phyloP scores from a whole-genome alignment of 2,113 vertebrate species.

The Semnornis frantzii region DNA sequence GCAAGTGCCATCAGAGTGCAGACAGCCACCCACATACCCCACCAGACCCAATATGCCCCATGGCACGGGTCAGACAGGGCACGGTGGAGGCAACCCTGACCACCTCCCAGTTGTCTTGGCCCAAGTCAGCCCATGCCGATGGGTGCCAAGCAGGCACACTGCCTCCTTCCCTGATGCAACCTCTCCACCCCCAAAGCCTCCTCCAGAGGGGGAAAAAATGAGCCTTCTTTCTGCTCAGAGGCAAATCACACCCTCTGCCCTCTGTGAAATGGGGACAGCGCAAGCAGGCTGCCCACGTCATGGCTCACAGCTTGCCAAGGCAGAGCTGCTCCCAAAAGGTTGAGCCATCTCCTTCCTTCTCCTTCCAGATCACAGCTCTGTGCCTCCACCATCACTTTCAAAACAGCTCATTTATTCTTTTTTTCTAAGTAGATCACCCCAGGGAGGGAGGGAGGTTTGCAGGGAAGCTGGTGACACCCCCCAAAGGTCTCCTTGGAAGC shows the following conservation, averaged over 20 bases:
- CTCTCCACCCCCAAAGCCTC: neutral
- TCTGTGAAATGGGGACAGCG: neutral
- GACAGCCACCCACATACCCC: neutral
- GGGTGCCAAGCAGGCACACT: neutral
- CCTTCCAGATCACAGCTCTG: neutral
- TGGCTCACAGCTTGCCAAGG: neutral
- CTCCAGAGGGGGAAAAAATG: neutral
- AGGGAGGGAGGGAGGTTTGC: neutral
- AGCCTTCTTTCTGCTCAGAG: neutral
- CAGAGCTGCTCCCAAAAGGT: neutral
- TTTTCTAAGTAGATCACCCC: rapidly evolving
- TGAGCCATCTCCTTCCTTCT: neutral
- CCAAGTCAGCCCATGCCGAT: neutral
- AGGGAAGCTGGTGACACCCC: neutral
- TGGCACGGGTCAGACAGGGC: neutral
- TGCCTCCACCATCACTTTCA: rapidly evolving
- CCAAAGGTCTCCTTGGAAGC: neutral
- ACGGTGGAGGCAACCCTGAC: rapidly evolving
- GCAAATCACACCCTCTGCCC: neutral
- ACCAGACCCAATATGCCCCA: neutral
- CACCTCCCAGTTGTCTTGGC: neutral
- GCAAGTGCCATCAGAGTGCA: neutral
- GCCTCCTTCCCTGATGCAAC: neutral
- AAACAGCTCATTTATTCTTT: neutral
- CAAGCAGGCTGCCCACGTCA: neutral